These are phyloP conservation scores for Choristoneura fumiferana DNA, from an alignment of 1,140 invertebrate genomes.

Conservation along the genomic window DNA sequence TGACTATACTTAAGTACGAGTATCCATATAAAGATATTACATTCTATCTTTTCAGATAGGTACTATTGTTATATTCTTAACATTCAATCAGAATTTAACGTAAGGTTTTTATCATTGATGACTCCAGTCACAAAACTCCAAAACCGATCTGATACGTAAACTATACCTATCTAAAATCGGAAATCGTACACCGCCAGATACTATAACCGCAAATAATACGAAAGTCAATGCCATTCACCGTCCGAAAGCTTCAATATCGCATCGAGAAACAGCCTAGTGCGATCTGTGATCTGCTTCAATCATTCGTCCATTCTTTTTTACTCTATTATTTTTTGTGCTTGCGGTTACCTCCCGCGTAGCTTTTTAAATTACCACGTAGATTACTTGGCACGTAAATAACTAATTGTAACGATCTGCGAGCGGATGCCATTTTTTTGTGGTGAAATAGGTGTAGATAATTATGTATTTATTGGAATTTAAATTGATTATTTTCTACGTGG, in stretches of 20 bases:
- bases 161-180: background rate
- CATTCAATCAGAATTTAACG: too few relatives aligned
- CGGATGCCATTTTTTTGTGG: conserved; percentile 5
- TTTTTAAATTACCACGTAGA: conserved; percentile 17
- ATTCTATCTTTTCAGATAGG: too few relatives aligned
- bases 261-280: background rate
- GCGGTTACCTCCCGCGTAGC: conserved; percentile 25
- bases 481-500: conserved; percentile 10
- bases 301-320: conserved; percentile 13
- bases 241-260: conserved; percentile 1
- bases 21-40: too few relatives aligned
- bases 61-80: too few relatives aligned
- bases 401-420: conserved; percentile 7
- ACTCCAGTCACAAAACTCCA: too few relatives aligned
- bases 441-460: conserved; percentile 6
- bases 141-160: too few relatives aligned
- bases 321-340: conserved; percentile 13
- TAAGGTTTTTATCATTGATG: too few relatives aligned
- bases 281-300: conserved; percentile 3
- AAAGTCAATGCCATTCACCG: conserved; percentile 12
- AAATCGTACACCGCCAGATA: background rate
- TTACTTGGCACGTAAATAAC: conserved; percentile 9
- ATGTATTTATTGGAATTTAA: conserved; percentile 17
- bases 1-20: too few relatives aligned
- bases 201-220: conserved; percentile 1